Percentiles rank a stretch among this genome's conserved stretches.
Evolutionary conservation across 1,140 invertebrate species (phyloP).

Genomic region (Cotesia typhae): DNA sequence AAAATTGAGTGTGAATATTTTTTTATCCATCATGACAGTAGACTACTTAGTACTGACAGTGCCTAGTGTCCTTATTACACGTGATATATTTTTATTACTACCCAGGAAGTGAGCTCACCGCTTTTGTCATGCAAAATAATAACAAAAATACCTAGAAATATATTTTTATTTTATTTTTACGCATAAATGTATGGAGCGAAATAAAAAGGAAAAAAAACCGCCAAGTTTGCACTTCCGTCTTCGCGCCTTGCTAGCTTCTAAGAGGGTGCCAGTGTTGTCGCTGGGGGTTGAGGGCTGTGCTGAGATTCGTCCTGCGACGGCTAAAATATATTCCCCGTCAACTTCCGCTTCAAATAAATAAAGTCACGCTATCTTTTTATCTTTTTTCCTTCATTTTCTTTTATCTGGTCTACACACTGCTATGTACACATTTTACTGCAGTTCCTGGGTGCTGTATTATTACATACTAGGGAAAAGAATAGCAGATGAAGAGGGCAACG

Average conservation of each 20-base stretch:
- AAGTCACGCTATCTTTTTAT: slow-evolving; percentile 58
- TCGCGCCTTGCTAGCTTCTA: slow-evolving; percentile 53
- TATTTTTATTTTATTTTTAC: not conserved
- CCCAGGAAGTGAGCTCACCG: slow-evolving; percentile 25
- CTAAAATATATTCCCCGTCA: slow-evolving; percentile 65
- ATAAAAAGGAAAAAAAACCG: slow-evolving; percentile 51
- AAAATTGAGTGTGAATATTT: not conserved
- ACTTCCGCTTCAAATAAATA: slow-evolving; percentile 67
- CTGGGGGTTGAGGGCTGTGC: slow-evolving; percentile 40
- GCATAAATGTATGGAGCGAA: not conserved
- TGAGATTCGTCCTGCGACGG: slow-evolving; percentile 32
- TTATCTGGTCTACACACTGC: slow-evolving; percentile 38
- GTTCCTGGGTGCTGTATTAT: not conserved
- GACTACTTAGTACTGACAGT: not conserved
- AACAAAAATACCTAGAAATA: slow-evolving; percentile 14
- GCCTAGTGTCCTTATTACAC: slow-evolving; percentile 3
- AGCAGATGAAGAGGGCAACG: not conserved
- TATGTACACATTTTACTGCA: slow-evolving; percentile 19
- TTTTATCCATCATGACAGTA: slow-evolving; percentile 1
- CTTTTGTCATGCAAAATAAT: slow-evolving; percentile 55
- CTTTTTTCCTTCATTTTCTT: slow-evolving; percentile 1
- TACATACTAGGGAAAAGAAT: not conserved
- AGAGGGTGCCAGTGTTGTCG: slow-evolving; percentile 21
- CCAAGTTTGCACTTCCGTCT: slow-evolving; percentile 64
- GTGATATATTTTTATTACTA: slow-evolving; percentile 22